Evolutionary conservation across 2,797 vertebrate genomes (phyloP), one percentile per base, ranked within the genome.

Genomic region (Phrynocephalus vlangalii): DNA sequence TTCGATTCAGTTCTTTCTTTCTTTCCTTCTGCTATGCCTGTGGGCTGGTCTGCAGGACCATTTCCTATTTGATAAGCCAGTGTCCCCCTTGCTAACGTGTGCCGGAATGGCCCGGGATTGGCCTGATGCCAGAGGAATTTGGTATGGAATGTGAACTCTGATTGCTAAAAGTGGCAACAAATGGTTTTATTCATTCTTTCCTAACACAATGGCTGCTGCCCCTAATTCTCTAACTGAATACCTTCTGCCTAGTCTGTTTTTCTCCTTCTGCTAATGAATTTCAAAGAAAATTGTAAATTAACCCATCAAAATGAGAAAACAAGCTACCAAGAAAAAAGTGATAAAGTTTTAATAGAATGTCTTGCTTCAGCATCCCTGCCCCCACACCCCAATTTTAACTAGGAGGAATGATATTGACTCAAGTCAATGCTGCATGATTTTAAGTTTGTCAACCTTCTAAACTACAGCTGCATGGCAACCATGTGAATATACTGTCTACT

Each of bases 61-160:
- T 95, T 98, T 99, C 95, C 97, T 99, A 90, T 99, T 99, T 96
- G 98, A 99, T 96, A 99, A 99, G 92, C 98, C 98, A 50, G 98
- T 99, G 92, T 99, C 98, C 93, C 98, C 98, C 87, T 97, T 99
- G 96, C 97, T 99, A 92, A 98, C 96, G 6, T 94, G 98, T 92
- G 97, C 98, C 86, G 98, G 98, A 94, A 99, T 99, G 98, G 98
- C 98, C 92, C 98, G 98, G 88, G 98, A 99, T 95, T 99, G 98
- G 98, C 98, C 98, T 56, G 98, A 98, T 91, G 98, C 98, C 93
- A 96, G 98, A 94, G 98, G 98, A 95, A 98, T 99, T 97, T 99
- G 98, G 98, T 98, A 98, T 1, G 96, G 92, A 86, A 90, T 76
- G 24, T 76, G 86, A 92, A 11, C 1, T 79, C 71, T 91, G 93